A percentile compares a stretch with the other conserved stretches of the same genome.
phyloP scores from a whole-genome alignment of 2,113 vertebrate species.

The Gambusia holbrooki region DNA sequence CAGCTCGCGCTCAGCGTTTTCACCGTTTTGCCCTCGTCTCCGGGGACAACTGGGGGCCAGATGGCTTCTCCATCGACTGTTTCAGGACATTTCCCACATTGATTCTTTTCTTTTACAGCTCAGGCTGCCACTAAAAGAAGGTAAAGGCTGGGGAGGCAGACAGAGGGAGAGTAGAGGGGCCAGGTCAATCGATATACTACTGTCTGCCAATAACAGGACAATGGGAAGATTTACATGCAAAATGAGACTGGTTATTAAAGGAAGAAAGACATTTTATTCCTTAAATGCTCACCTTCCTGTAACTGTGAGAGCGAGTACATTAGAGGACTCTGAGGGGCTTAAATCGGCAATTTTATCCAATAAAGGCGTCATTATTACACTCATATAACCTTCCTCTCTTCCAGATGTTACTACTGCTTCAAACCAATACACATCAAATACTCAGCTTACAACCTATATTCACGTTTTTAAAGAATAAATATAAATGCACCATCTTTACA shows the following conservation, averaged over 20 bases:
- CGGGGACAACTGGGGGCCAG: constrained; percentile 65
- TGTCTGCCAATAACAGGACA: constrained; percentile 25
- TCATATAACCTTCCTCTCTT: background rate
- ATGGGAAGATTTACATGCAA: constrained; percentile 42
- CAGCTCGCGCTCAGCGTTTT: constrained; percentile 1
- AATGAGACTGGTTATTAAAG: constrained; percentile 16
- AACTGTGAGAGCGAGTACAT: background rate
- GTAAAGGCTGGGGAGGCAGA: constrained; percentile 35
- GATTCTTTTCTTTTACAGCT: constrained; percentile 74
- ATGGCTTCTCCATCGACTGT: constrained; percentile 78
- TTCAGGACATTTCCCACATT: constrained; percentile 78
- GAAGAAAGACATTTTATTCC: background rate
- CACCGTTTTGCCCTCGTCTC: constrained; percentile 21
- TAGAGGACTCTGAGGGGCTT: background rate
- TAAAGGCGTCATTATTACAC: background rate
- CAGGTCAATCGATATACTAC: constrained; percentile 47
- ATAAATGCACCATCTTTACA: background rate
- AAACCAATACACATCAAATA: background rate
- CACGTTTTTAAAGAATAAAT: background rate
- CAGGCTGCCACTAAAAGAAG: constrained; percentile 67
- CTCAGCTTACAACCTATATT: background rate
- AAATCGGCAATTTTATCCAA: background rate
- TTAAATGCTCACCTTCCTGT: background rate
- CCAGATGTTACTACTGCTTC: background rate
- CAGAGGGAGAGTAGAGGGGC: constrained; percentile 11